These are phyloP conservation scores for Taphrorychus bicolor DNA, from an alignment of 2,888 invertebrate genomes.

Conservation along the genomic window DNA sequence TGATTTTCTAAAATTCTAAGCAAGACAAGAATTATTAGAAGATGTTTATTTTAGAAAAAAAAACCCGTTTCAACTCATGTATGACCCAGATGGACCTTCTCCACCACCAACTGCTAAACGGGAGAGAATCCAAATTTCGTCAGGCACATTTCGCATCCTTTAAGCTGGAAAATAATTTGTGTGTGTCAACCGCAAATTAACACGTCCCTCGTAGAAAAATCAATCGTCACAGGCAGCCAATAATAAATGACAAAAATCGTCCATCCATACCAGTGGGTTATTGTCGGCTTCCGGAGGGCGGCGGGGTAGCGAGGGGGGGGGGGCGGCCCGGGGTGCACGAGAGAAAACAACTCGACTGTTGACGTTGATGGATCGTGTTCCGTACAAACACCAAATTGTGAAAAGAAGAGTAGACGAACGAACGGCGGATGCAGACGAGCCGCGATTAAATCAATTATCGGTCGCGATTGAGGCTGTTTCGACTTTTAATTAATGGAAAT, in stretches of 20 bases:
- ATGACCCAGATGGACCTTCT: too few relatives aligned
- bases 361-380: constrained; percentile 63
- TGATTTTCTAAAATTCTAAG: too few relatives aligned
- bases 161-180: constrained; percentile 32
- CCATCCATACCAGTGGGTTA: constrained; percentile 61
- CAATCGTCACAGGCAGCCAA: constrained; percentile 58
- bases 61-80: too few relatives aligned
- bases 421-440: constrained; percentile 46
- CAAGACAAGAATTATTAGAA: too few relatives aligned
- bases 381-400: constrained; percentile 65
- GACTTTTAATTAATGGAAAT: constrained; percentile 33
- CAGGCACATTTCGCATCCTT: constrained; percentile 17
- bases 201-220: constrained; percentile 59
- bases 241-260: constrained; percentile 63
- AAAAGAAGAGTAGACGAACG: constrained; percentile 58
- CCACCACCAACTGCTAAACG: too few relatives aligned
- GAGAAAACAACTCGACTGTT: constrained; percentile 63
- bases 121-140: too few relatives aligned
- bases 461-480: constrained; percentile 40
- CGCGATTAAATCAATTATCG: constrained; percentile 59
- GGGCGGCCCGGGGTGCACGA: constrained; percentile 50
- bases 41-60: too few relatives aligned
- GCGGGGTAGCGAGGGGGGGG: constrained; percentile 49
- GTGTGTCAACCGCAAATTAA: constrained; percentile 53
- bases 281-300: constrained; percentile 56